Conservation (phyloP, 2,888 invertebrate genomes). For the Lasioglossum calceatum region DNA sequence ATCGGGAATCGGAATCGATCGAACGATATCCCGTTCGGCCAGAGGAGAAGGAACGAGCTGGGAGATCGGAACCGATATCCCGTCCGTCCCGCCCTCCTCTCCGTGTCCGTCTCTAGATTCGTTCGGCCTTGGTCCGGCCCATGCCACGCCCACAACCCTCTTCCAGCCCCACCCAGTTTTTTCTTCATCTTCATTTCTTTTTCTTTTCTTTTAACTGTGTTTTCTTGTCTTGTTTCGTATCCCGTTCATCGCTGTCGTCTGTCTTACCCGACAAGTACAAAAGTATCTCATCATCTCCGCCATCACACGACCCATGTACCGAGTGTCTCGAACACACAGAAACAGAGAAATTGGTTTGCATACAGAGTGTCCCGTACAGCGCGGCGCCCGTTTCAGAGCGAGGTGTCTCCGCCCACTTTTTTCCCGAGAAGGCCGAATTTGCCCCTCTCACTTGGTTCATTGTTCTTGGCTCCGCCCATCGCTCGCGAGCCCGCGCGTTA, state of each 20-base stretch:
- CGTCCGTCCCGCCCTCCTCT: background rate
- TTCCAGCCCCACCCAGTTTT: background rate
- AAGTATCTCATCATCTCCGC: conserved; percentile 52
- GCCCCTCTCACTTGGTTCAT: background rate
- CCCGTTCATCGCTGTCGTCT: conserved; percentile 32
- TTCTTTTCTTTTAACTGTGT: background rate
- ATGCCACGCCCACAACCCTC: background rate
- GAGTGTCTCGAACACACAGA: background rate
- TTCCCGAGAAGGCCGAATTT: background rate
- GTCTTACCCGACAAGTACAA: conserved; percentile 46
- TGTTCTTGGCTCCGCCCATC: background rate
- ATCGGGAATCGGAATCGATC: background rate
- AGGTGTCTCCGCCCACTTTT: background rate
- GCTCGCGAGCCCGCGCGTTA: background rate
- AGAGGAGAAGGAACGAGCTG: conserved; percentile 40
- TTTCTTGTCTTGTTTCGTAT: background rate
- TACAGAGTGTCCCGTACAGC: background rate
- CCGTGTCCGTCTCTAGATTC: background rate
- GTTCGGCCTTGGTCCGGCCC: background rate
- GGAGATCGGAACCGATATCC: conserved; percentile 11
- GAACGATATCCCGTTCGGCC: conserved; percentile 16
- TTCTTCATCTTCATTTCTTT: background rate
- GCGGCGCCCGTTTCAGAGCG: background rate
- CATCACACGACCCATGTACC: background rate
- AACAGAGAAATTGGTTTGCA: background rate